Base-by-base conservation (phyloP, 2,888 invertebrate species). In the Lacanobia oleracea region DNA sequence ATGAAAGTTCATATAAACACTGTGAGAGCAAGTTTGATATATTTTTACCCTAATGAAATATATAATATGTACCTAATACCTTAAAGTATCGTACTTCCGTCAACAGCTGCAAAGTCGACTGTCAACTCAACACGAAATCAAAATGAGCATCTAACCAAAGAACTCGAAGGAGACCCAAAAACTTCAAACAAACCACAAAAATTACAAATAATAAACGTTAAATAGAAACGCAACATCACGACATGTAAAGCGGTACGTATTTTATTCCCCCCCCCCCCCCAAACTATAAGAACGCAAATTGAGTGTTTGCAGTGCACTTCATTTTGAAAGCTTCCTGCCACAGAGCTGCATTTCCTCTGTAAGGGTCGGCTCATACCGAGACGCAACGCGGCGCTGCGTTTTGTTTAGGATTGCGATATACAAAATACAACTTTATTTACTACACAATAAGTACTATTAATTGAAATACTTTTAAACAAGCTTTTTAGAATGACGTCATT, bases 241-340 rank as follows among this genome's bases (percentile, higher is more conserved):
- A 48, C 33, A 43, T 10, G 73, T 70, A 69, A 83, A 77, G 54
- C 69, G 76, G 85, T 81, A 86, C 72, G 71, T 74, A 72, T 61
- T 76, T 72, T 68, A 67, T 80, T 83, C 83, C 86, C 85, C 87
- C 90, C 89, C 83, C 86, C 85, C 87, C 90, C 89, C 86, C 79
- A 85, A 88, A 86, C 87, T 90, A 40, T 57, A 87, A 81, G 86
- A 88, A 89, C 89, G 88, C 89, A 90, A 92, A 92, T 92, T 89
- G 90, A 93, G 89, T 95, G 94, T 95, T 94, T 93, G 88, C 91
- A 82, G 70, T 91, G 91, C 94, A 94, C 95, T 95, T 94, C 91
- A 93, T 94, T 91, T 90, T 88, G 89, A 92, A 91, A 93, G 92
- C 93, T 92, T 93, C 91, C 90, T 87, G 80, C 82, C 79, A 78